Conservation (phyloP, 2,113 vertebrate genomes). For the Taurulus bubalis region DNA sequence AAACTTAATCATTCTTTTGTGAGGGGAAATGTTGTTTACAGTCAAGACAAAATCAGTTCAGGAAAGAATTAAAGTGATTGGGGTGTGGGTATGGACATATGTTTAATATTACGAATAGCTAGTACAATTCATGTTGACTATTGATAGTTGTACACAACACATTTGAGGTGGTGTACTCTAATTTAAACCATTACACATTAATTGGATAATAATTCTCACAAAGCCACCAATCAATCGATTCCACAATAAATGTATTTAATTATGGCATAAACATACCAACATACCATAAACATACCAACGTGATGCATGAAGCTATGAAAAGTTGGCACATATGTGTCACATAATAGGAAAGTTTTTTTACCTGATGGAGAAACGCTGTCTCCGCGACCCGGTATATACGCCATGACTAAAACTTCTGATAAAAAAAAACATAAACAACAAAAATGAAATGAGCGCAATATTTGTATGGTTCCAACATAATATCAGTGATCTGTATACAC, state of each 20-base stretch:
- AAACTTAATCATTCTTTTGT: not conserved
- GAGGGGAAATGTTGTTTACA: not conserved
- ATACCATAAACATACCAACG: not conserved
- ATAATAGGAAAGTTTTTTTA: constrained; percentile 1
- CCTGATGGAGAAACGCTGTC: not conserved
- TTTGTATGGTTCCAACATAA: not conserved
- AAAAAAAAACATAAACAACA: not conserved
- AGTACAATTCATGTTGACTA: not conserved
- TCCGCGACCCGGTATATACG: not conserved
- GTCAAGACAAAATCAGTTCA: not conserved
- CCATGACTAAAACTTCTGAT: constrained; percentile 25
- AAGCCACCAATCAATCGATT: not conserved
- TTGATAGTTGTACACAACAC: not conserved
- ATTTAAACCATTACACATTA: not conserved
- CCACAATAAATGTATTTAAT: not conserved
- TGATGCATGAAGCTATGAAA: not conserved
- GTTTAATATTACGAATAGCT: not conserved
- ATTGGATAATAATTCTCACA: not conserved
- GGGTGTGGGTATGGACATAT: not conserved
- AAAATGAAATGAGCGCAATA: not conserved
- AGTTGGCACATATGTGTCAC: not conserved
- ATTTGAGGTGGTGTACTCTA: not conserved
- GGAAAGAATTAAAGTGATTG: not conserved
- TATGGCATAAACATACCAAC: not conserved
- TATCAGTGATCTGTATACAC: not conserved